phyloP scores from a whole-genome alignment of 2,797 vertebrate genomes.

The Spatula clypeata region DNA sequence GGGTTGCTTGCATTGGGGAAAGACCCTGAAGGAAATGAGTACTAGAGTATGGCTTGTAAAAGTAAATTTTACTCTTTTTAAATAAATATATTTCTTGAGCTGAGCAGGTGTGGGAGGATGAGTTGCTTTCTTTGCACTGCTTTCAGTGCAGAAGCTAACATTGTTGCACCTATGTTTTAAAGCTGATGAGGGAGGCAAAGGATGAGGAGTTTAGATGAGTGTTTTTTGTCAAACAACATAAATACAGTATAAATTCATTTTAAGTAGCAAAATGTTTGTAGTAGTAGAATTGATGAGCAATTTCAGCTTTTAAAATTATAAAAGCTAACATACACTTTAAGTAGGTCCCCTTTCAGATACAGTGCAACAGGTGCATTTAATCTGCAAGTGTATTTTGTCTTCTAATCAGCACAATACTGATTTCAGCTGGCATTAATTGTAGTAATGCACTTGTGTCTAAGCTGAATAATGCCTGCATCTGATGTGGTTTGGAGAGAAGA shows the following conservation, averaged over 20 bases:
- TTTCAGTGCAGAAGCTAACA: not conserved
- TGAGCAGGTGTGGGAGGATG: not conserved
- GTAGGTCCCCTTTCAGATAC: not conserved
- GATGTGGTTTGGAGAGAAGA: fast-evolving
- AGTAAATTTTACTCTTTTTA: fast-evolving
- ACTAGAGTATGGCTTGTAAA: not conserved
- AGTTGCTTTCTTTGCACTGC: fast-evolving
- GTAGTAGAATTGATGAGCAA: fast-evolving
- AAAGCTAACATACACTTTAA: fast-evolving
- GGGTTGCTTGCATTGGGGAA: not conserved
- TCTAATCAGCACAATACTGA: not conserved
- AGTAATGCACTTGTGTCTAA: not conserved
- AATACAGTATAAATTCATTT: not conserved
- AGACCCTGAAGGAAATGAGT: not conserved
- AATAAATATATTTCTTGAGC: not conserved
- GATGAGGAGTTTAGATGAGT: not conserved
- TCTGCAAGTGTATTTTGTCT: not conserved
- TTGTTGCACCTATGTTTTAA: not conserved
- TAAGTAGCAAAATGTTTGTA: not conserved
- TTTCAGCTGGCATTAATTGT: not conserved
- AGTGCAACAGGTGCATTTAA: not conserved
- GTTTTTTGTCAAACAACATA: fast-evolving
- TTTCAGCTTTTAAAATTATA: not conserved
- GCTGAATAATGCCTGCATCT: not conserved
- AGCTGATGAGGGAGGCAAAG: not conserved